Base-by-base conservation (phyloP, 2,797 vertebrate species). In the Nannoperca australis region DNA sequence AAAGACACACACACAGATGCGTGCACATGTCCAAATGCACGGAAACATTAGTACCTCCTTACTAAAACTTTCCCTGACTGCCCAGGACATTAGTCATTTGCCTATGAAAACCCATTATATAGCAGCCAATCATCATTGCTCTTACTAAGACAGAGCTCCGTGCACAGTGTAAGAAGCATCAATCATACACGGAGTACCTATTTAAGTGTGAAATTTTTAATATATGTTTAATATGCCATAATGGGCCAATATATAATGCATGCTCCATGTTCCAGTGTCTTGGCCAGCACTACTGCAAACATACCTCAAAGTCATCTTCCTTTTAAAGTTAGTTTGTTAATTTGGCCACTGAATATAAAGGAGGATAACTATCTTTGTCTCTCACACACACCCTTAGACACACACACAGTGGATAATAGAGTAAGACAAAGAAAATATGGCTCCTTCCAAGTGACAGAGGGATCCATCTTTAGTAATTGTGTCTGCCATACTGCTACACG, bases 391-490 rank as follows among this genome's bases (percentile, higher is more conserved):
- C 67, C 66, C 63, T 22, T 47, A 63, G 62, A 67, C 53, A 84
- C 74, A 44, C 38, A 45, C 38, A 45, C 6, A 59, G 70, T 27
- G 42, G 71, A 82, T 88, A 88, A 89, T 70, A 87, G 79, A 89
- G 80, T 75, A 72, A 86, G 88, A 88, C 83, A 84, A 87, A 85
- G 73, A 84, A 78, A 87, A 83, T 85, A 85, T 58, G 83, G 73
- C 79, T 81, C 73, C 70, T 24, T 77, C 78, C 58, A 73, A 78
- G 76, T 82, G 90, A 91, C 88, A 85, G 80, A 73, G 38, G 82
- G 88, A 92, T 93, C 87, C 85, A 90, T 93, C 92, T 92, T 91
- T 81, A 81, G 90, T 93, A 91, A 94, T 91, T 78, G 81, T 70
- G 53, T 82, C 79, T 83, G 82, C 80, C 78, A 90, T 74, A 63